Evolutionary conservation across 2,113 vertebrate species (phyloP).

Genomic region (Chascanopsetta lugubris): DNA sequence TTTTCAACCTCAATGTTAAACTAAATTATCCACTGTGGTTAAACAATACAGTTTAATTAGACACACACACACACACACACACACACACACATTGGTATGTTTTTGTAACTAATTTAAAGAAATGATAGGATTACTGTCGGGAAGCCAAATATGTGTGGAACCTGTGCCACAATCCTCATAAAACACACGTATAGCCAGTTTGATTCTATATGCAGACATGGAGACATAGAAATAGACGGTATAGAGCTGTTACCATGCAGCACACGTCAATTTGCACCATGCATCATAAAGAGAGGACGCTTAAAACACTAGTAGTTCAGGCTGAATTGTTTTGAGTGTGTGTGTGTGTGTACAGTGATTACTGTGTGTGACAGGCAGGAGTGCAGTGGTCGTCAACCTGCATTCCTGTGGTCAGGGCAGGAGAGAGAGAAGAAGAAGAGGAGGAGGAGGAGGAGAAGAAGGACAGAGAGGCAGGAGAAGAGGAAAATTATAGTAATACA

Average conservation of each 20-base stretch:
- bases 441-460: neutral
- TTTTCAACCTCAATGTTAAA: conserved; percentile 35
- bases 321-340: conserved; percentile 15
- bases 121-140: neutral
- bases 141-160: conserved; percentile 40
- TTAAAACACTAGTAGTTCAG: neutral
- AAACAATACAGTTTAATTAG: conserved; percentile 19
- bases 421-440: neutral
- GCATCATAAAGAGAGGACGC: neutral
- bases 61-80: conserved; percentile 6
- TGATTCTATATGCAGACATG: conserved; percentile 16
- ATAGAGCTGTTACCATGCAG: neutral
- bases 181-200: conserved; percentile 18
- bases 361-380: conserved; percentile 34
- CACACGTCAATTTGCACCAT: neutral
- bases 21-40: conserved; percentile 1
- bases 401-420: conserved; percentile 55
- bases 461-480: neutral
- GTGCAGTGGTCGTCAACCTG: conserved; percentile 31
- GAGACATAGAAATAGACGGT: conserved; percentile 28
- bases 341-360: conserved; percentile 38
- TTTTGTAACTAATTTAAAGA: conserved; percentile 1
- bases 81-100: conserved; percentile 13
- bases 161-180: conserved; percentile 25
- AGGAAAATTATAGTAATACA: conserved; percentile 12